Conservation (phyloP, 2,797 vertebrate genomes). For the Anas capensis region DNA sequence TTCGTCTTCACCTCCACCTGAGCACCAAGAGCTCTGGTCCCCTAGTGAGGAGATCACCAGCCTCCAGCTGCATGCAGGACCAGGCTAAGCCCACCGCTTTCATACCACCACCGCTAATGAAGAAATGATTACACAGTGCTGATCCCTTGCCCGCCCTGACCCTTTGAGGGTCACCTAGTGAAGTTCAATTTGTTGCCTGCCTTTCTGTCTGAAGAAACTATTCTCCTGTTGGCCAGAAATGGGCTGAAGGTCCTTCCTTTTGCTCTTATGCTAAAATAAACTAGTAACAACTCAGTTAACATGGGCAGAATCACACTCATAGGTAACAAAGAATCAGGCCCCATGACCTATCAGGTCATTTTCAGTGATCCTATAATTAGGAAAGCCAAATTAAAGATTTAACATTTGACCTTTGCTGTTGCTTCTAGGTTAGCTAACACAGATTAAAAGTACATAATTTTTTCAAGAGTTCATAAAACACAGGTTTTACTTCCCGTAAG, state of each 20-base stretch:
- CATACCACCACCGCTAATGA: not conserved
- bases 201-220: not conserved
- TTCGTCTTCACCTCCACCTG: not conserved
- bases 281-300: not conserved
- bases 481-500: not conserved
- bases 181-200: not conserved
- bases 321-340: not conserved
- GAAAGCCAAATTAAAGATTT: conserved; percentile 30
- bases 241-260: not conserved
- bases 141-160: not conserved
- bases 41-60: not conserved
- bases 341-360: not conserved
- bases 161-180: not conserved
- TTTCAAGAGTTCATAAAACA: not conserved
- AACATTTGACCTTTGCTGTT: conserved; percentile 13
- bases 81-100: not conserved
- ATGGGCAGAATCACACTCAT: not conserved
- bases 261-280: not conserved
- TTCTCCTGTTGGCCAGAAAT: not conserved
- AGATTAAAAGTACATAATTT: not conserved
- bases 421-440: not conserved
- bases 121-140: not conserved
- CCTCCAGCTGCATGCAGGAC: accelerated
- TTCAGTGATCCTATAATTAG: conserved; percentile 12
- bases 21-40: not conserved